phyloP scores from a whole-genome alignment of 2,888 invertebrate species.

The Muscina levida region DNA sequence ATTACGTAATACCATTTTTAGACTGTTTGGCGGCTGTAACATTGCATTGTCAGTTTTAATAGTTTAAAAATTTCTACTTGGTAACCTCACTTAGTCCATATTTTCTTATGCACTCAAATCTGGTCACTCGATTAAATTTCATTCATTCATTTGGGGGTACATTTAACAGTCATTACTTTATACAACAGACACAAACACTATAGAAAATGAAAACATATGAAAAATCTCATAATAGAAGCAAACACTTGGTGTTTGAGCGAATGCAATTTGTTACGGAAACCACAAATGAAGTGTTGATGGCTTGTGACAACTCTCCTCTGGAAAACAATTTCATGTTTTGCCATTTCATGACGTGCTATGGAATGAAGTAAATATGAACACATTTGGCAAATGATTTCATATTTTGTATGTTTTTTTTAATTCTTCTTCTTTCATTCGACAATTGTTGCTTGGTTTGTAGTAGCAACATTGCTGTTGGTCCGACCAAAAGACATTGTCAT shows the following conservation, averaged over 20 bases:
- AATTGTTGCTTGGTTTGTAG: slow-evolving; percentile 12
- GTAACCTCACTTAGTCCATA: too few relatives aligned
- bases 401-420: slow-evolving; percentile 31
- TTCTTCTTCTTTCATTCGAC: slow-evolving; percentile 31
- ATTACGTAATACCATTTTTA: too few relatives aligned
- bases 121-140: too few relatives aligned
- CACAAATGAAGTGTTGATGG: slow-evolving; percentile 64
- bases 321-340: slow-evolving; percentile 27
- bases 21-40: too few relatives aligned
- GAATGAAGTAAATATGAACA: slow-evolving; percentile 15
- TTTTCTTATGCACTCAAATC: too few relatives aligned
- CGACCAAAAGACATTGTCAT: slow-evolving; percentile 50
- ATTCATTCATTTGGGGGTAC: too few relatives aligned
- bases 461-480: background rate
- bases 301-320: slow-evolving; percentile 54
- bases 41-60: too few relatives aligned
- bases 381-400: slow-evolving; percentile 21
- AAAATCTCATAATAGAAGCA: background rate
- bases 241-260: slow-evolving; percentile 33
- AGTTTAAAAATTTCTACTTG: too few relatives aligned
- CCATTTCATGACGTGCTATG: background rate
- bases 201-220: background rate
- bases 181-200: slow-evolving; percentile 15
- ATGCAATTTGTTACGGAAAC: slow-evolving; percentile 62
- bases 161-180: slow-evolving; percentile 41